Evolutionary conservation across 1,140 invertebrate species (phyloP).

Genomic region (Glossosoma conforme): DNA sequence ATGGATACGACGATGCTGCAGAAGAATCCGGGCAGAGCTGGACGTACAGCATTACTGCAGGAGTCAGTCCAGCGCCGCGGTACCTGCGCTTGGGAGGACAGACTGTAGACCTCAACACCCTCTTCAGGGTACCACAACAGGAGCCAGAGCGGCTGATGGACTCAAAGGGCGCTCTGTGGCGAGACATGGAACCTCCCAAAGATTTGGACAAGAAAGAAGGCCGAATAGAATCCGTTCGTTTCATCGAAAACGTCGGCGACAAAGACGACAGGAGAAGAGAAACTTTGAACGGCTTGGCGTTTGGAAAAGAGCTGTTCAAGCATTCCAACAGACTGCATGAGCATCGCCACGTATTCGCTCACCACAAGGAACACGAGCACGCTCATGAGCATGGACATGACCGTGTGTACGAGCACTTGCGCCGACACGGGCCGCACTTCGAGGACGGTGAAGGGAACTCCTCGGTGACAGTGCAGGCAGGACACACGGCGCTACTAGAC

Average conservation of each 20-base stretch:
- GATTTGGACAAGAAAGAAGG: no score
- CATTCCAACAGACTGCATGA: not conserved
- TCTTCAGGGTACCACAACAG: constrained; percentile 45
- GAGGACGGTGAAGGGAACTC: constrained; percentile 56
- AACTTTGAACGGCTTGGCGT: not conserved
- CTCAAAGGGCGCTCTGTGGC: no score
- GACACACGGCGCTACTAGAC: constrained; percentile 72
- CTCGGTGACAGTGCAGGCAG: constrained; percentile 73
- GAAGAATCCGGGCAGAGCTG: no score
- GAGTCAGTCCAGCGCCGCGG: no score
- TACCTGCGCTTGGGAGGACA: constrained; percentile 45
- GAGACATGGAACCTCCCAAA: not conserved
- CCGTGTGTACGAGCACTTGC: constrained; percentile 55
- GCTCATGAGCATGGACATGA: no score
- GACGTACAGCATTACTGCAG: no score
- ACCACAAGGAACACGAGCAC: constrained; percentile 36
- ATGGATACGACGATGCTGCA: no score
- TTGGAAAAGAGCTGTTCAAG: not conserved
- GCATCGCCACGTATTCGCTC: no score
- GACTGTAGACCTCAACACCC: constrained; percentile 46
- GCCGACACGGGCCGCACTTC: constrained; percentile 64
- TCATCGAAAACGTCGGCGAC: no score
- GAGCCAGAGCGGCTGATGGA: constrained; percentile 15
- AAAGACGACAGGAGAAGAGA: not conserved
- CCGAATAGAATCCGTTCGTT: no score